A percentile compares a stretch with the other conserved stretches of the same genome.
Conservation (phyloP, 2,888 invertebrate genomes). For the Euproctis similis region DNA sequence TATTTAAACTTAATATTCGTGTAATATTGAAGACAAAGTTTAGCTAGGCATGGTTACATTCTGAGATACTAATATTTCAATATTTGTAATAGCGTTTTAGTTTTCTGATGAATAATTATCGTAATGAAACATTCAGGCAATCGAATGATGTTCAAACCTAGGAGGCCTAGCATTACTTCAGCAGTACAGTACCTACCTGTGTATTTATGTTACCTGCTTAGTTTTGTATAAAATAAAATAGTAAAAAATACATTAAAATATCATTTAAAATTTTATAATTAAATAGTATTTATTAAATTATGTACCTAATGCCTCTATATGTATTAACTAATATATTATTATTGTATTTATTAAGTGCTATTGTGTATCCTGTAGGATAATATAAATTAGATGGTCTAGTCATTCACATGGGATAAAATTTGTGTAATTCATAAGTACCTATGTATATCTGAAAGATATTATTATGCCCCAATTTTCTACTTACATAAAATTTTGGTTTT, state of each 20-base stretch:
- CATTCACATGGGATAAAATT: constrained; percentile 18
- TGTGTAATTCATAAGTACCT: too few relatives aligned
- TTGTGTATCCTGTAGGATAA: constrained; percentile 14
- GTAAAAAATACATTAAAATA: too few relatives aligned
- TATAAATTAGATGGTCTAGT: constrained; percentile 24
- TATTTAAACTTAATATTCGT: constrained; percentile 46
- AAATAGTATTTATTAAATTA: too few relatives aligned
- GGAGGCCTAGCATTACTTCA: constrained; percentile 14
- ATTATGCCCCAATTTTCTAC: too few relatives aligned
- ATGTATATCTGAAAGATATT: too few relatives aligned
- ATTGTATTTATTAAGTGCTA: constrained; percentile 20
- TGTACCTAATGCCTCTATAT: too few relatives aligned
- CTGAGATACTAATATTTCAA: constrained; percentile 74
- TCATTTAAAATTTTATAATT: too few relatives aligned
- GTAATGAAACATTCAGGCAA: too few relatives aligned
- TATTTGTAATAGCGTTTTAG: constrained; percentile 50
- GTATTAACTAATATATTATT: too few relatives aligned
- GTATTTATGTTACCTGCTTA: constrained; percentile 13
- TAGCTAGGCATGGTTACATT: constrained; percentile 73
- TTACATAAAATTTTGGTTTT: too few relatives aligned
- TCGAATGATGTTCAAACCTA: constrained; percentile 9
- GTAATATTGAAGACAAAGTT: constrained; percentile 58
- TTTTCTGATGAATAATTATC: constrained; percentile 32
- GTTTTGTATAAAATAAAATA: too few relatives aligned
- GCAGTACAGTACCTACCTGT: constrained; percentile 19